These are phyloP conservation scores for Aspiorhynchus laticeps DNA, from an alignment of 2,113 vertebrate genomes.

Conservation along the genomic window DNA sequence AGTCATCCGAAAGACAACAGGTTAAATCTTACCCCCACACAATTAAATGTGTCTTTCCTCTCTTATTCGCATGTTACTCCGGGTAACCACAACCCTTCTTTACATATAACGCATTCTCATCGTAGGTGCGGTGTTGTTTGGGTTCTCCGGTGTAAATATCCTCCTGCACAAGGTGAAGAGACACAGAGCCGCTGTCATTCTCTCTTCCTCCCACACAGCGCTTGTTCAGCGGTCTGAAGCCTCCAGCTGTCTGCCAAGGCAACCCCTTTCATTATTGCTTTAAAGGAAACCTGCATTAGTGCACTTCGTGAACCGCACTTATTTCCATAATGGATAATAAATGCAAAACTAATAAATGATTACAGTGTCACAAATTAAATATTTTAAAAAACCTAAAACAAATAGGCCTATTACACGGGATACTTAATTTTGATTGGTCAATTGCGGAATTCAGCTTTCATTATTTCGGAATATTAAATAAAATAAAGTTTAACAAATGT, in stretches of 20 bases:
- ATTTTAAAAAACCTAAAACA: background rate
- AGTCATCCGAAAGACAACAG: conserved; percentile 58
- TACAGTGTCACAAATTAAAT: background rate
- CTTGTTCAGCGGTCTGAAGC: background rate
- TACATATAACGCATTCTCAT: conserved; percentile 24
- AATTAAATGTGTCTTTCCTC: background rate
- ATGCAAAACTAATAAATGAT: background rate
- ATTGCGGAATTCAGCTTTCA: background rate
- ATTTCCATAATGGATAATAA: background rate
- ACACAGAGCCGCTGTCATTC: conserved; percentile 28
- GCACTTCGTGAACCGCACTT: background rate
- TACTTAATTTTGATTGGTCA: background rate
- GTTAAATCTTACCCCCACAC: conserved; percentile 60
- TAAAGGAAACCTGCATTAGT: conserved; percentile 23
- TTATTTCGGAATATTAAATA: background rate
- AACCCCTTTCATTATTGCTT: conserved; percentile 13
- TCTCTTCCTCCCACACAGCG: conserved; percentile 32
- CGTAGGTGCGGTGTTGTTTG: conserved; percentile 23
- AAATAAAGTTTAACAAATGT: background rate
- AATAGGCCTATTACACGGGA: background rate
- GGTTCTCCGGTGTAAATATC: conserved; percentile 39
- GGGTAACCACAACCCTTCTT: conserved; percentile 23
- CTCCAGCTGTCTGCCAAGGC: conserved; percentile 17
- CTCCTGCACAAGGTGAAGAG: conserved; percentile 21
- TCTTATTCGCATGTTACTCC: conserved; percentile 36